Percentiles rank a stretch among this genome's conserved stretches.
phyloP scores from a whole-genome alignment of 2,113 vertebrate genomes.

The Oreochromis spilurus region DNA sequence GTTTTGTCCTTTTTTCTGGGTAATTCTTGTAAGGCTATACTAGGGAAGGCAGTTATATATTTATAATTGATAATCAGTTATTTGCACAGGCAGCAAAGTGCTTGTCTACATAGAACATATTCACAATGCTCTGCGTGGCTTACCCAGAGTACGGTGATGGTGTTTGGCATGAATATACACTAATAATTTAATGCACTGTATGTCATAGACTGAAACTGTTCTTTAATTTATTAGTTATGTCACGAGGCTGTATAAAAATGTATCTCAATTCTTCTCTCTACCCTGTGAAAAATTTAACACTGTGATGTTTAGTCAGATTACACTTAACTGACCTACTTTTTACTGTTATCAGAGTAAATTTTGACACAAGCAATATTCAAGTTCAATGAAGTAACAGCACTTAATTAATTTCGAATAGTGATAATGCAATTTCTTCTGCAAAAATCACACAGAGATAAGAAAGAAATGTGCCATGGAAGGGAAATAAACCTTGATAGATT shows the following conservation, averaged over 20 bases:
- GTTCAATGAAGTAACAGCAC: background rate
- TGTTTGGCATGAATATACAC: background rate
- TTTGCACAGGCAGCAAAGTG: background rate
- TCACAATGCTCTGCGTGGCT: background rate
- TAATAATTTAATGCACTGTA: background rate
- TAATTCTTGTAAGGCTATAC: background rate
- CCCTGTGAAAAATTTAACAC: background rate
- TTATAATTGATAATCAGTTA: background rate
- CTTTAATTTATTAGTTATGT: background rate
- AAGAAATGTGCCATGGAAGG: background rate
- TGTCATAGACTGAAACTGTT: background rate
- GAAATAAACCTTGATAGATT: background rate
- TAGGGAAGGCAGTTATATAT: background rate
- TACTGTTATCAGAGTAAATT: background rate
- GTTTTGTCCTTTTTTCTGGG: background rate
- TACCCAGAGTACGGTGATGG: background rate
- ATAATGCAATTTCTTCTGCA: conserved; percentile 28
- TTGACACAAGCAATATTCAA: background rate
- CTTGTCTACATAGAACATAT: background rate
- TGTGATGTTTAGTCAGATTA: background rate
- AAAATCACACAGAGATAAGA: conserved; percentile 24
- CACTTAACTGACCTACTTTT: background rate
- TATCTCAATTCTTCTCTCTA: background rate
- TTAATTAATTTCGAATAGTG: background rate
- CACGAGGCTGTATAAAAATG: background rate